These are phyloP conservation scores for Paragorgia papillata DNA, from an alignment of 92 coral and sea anemone species.

Conservation along the genomic window DNA sequence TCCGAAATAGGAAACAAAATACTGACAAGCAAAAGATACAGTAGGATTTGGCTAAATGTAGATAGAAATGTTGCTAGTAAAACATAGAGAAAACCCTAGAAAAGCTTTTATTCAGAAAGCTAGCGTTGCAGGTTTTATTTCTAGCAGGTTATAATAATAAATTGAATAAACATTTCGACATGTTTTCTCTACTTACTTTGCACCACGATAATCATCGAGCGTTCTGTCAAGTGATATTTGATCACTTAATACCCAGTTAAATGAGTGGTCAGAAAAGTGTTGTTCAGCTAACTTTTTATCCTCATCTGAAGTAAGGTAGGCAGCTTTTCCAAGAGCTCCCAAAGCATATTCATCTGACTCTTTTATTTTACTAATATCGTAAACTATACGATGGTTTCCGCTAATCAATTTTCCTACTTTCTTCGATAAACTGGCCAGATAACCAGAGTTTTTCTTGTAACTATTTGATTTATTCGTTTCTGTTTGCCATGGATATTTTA, in stretches of 20 bases:
- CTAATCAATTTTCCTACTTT: conserved; percentile 60
- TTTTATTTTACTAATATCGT: conserved; percentile 84
- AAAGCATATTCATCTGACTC: conserved; percentile 75
- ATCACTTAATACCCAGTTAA: conserved; percentile 97
- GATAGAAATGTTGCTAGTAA: too few relatives aligned
- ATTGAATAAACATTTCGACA: background rate
- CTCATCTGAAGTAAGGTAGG: conserved; percentile 72
- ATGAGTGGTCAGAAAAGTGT: conserved; percentile 86
- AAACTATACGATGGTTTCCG: conserved; percentile 57
- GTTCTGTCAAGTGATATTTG: conserved; percentile 89
- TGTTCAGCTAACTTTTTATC: conserved; percentile 88
- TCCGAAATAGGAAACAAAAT: too few relatives aligned
- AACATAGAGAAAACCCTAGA: too few relatives aligned
- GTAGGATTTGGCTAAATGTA: too few relatives aligned
- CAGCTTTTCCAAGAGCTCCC: conserved; percentile 91
- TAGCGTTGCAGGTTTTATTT: too few relatives aligned
- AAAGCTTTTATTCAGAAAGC: too few relatives aligned
- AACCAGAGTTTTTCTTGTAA: conserved; percentile 38
- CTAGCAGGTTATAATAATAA: background rate
- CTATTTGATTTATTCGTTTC: conserved; percentile 27
- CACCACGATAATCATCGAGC: conserved; percentile 85
- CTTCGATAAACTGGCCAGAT: conserved; percentile 37
- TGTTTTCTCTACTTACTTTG: conserved; percentile 57
- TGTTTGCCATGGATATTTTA: conserved; percentile 96
- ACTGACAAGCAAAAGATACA: too few relatives aligned